A percentile compares a stretch with the other conserved stretches of the same genome.
Evolutionary conservation across 1,140 invertebrate species (phyloP).

Genomic region (Agrilus planipennis): DNA sequence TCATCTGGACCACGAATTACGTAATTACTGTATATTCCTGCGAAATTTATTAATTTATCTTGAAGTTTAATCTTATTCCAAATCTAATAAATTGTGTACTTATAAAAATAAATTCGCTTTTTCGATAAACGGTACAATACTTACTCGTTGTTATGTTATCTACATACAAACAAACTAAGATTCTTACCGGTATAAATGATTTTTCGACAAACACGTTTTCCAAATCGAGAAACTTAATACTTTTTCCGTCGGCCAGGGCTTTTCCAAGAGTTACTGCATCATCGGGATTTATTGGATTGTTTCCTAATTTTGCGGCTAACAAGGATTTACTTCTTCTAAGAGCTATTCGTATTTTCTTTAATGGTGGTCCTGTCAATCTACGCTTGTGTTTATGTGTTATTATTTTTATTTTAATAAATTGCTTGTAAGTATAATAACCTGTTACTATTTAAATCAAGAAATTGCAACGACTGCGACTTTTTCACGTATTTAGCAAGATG

Average conservation of each 20-base stretch:
- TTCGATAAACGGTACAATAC: background rate
- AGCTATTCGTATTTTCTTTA: constrained; percentile 12
- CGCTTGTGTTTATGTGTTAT: background rate
- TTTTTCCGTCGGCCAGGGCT: constrained; percentile 8
- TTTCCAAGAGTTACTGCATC: constrained; percentile 25
- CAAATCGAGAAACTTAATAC: constrained; percentile 31
- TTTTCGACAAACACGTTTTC: constrained; percentile 34
- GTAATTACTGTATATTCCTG: constrained; percentile 36
- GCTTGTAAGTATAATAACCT: constrained; percentile 14
- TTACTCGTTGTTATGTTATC: too few relatives aligned
- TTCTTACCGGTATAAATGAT: constrained; percentile 21
- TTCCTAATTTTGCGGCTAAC: constrained; percentile 33
- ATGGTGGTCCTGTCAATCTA: constrained; percentile 6
- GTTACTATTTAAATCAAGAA: constrained; percentile 26
- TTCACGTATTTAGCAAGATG: constrained; percentile 18
- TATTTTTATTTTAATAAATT: background rate
- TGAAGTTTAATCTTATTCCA: constrained; percentile 23
- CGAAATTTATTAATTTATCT: constrained; percentile 31
- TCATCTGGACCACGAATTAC: constrained; percentile 33
- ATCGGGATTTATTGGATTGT: constrained; percentile 33
- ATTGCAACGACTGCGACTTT: constrained; percentile 13
- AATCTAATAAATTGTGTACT: constrained; percentile 11
- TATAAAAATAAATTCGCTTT: background rate
- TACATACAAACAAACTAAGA: background rate
- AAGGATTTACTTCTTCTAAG: constrained; percentile 29